Evolutionary conservation across 2,113 vertebrate species (phyloP).

Genomic region (Emydocephalus ijimae): DNA sequence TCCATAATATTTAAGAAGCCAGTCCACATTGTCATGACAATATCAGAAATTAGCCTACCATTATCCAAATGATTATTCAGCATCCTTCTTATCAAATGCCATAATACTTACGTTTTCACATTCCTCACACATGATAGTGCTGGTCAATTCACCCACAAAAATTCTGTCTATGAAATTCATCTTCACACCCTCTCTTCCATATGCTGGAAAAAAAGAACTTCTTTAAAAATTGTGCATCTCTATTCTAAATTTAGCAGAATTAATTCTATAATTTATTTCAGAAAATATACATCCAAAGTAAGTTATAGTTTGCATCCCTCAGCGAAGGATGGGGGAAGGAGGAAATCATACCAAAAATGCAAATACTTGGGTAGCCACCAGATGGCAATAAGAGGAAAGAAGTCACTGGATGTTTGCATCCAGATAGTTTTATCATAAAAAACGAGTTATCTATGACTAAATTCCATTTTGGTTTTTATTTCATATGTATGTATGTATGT

Average conservation of each 20-base stretch:
- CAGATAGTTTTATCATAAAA: not conserved
- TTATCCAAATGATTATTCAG: not conserved
- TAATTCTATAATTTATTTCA: constrained; percentile 32
- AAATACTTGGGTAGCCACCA: not conserved
- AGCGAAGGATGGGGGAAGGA: not conserved
- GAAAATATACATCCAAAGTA: constrained; percentile 38
- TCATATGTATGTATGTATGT: not conserved
- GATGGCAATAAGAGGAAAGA: not conserved
- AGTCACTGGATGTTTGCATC: not conserved
- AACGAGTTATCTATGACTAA: not conserved
- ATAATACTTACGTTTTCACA: constrained; percentile 91
- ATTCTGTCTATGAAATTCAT: constrained; percentile 98
- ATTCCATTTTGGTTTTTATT: constrained; percentile 16
- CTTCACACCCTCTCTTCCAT: constrained; percentile 95
- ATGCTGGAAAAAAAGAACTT: constrained; percentile 78
- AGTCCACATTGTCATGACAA: not conserved
- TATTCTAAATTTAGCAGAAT: constrained; percentile 58
- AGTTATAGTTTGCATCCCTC: constrained; percentile 21
- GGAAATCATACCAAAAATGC: not conserved
- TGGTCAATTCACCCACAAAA: constrained; percentile 97
- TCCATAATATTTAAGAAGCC: not conserved
- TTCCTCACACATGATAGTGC: constrained; percentile 99
- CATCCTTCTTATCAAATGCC: constrained; percentile 51
- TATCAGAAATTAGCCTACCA: constrained; percentile 44
- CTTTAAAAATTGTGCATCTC: constrained; percentile 65